phyloP scores from a whole-genome alignment of 2,113 vertebrate genomes.

The Paratilapia polleni region DNA sequence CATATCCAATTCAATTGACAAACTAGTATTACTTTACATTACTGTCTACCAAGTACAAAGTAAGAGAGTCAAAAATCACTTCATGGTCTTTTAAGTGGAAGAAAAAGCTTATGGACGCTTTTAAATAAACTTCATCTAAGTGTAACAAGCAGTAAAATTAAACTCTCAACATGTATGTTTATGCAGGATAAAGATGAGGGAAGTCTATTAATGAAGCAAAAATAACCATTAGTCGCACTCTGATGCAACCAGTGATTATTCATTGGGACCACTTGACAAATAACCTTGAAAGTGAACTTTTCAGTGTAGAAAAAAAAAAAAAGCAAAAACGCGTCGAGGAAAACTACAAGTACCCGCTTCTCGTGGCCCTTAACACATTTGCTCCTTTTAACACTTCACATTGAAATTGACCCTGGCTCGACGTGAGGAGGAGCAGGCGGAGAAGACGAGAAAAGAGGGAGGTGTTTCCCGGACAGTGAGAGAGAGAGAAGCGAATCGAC shows the following conservation, averaged over 20 bases:
- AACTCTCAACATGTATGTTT: neutral
- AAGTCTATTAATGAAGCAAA: neutral
- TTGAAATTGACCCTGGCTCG: conserved; percentile 90
- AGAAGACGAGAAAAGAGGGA: conserved; percentile 12
- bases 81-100: neutral
- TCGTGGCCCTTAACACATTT: conserved; percentile 73
- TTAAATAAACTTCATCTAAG: neutral
- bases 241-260: no score
- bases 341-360: conserved; percentile 24
- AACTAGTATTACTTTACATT: neutral
- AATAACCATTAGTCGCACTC: neutral
- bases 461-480: conserved; percentile 72
- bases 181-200: neutral
- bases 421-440: neutral
- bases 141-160: neutral
- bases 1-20: conserved; percentile 66
- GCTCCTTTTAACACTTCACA: conserved; percentile 88
- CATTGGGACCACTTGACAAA: conserved; percentile 32
- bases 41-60: neutral
- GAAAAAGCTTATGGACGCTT: neutral
- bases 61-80: neutral
- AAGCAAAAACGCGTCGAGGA: neutral
- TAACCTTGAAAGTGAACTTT: conserved; percentile 63
- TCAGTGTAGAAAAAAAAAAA: conserved; percentile 18
- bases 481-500: conserved; percentile 67